phyloP scores from a whole-genome alignment of 2,888 invertebrate species.

The Oscheius onirici region DNA sequence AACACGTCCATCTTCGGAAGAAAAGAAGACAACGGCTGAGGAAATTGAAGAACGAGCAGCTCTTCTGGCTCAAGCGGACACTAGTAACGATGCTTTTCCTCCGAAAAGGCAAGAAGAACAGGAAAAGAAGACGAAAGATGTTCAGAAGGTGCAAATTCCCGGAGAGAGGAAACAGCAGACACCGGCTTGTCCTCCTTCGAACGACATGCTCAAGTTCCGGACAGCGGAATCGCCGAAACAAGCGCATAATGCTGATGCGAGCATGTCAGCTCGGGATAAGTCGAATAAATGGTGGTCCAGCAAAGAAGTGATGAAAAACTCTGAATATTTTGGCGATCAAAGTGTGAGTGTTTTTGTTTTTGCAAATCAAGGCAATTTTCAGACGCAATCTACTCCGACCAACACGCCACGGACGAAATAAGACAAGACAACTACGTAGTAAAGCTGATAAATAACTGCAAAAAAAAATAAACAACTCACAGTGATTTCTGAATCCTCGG shows the following conservation, averaged over 20 bases:
- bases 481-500: constrained; percentile 43
- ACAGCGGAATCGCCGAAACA: background rate
- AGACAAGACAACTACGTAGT: background rate
- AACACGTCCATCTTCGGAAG: background rate
- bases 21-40: background rate
- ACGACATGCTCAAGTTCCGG: background rate
- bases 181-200: no score
- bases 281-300: no score
- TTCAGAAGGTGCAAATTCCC: background rate
- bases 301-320: background rate
- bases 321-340: background rate
- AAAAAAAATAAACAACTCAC: constrained; percentile 30
- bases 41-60: background rate
- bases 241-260: background rate
- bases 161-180: no score
- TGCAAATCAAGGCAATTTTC: background rate
- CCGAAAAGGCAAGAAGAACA: background rate
- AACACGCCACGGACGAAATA: background rate
- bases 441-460: background rate
- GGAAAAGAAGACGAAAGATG: background rate
- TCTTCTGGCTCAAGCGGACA: background rate
- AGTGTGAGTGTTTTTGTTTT: background rate
- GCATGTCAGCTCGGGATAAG: background rate
- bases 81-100: background rate
- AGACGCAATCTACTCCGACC: background rate